Conservation (phyloP, 2,113 vertebrate genomes). For the Melanerpes formicivorus region DNA sequence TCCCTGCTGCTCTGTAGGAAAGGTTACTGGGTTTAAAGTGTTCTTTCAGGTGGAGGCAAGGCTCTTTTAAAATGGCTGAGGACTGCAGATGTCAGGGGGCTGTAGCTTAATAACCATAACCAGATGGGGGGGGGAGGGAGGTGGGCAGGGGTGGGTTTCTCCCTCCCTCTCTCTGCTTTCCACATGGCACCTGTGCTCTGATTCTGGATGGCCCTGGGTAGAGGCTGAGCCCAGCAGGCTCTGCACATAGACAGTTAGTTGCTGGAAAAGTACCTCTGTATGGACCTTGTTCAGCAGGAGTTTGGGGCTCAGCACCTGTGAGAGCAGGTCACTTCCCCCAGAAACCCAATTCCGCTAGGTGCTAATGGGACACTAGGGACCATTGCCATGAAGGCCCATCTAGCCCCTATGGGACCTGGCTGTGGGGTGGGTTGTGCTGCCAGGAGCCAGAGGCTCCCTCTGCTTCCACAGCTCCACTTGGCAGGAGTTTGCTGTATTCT, state of each 20-base stretch:
- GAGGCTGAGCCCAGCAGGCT: not conserved
- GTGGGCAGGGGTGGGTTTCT: not conserved
- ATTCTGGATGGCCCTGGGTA: not conserved
- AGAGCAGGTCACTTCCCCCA: not conserved
- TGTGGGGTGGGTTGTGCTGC: not conserved
- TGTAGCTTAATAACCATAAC: not conserved
- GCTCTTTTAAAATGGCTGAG: not conserved
- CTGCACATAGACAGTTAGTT: not conserved
- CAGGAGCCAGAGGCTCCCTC: not conserved
- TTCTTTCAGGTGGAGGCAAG: not conserved
- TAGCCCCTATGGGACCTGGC: not conserved
- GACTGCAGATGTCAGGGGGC: not conserved
- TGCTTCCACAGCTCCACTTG: not conserved
- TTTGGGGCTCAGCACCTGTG: fast-evolving
- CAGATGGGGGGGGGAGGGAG: not conserved
- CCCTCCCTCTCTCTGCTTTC: not conserved
- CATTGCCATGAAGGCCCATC: not conserved
- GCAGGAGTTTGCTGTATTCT: not conserved
- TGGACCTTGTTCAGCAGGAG: fast-evolving
- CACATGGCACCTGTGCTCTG: not conserved
- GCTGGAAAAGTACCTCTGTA: not conserved
- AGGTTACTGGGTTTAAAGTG: not conserved
- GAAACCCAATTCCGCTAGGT: not conserved
- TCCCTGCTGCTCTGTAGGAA: not conserved
- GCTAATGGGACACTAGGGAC: not conserved